Evolutionary conservation across 2,888 invertebrate genomes (phyloP).

Genomic region (Dryocosmus kuriphilus): DNA sequence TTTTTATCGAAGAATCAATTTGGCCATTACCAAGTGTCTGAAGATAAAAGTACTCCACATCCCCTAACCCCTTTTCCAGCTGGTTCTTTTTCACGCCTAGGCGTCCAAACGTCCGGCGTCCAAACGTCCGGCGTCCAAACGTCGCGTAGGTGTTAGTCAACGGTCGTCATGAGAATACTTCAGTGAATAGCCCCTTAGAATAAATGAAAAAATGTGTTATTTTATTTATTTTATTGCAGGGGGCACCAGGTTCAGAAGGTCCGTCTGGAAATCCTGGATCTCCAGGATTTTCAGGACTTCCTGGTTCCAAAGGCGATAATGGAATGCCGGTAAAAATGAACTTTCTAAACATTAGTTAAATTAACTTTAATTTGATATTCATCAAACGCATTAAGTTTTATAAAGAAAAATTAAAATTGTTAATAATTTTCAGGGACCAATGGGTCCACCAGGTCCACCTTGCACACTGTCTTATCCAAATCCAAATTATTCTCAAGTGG

Average conservation of each 20-base stretch:
- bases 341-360: not conserved
- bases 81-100: no score
- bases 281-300: not conserved
- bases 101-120: no score
- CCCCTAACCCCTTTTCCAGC: no score
- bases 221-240: not conserved
- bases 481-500: not conserved
- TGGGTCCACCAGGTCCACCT: slow-evolving; percentile 1
- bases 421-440: slow-evolving; percentile 12
- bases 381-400: not conserved
- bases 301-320: not conserved
- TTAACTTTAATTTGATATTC: not conserved
- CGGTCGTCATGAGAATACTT: no score
- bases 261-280: not conserved
- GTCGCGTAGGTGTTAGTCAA: no score
- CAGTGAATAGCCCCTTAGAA: no score
- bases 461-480: not conserved
- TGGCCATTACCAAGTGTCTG: no score
- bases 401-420: slow-evolving; percentile 31
- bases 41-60: no score
- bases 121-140: no score
- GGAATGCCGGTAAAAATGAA: not conserved
- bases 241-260: not conserved
- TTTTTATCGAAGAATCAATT: no score
- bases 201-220: no score